Conservation (phyloP, 2,888 invertebrate genomes). For the Deroplatys truncata region DNA sequence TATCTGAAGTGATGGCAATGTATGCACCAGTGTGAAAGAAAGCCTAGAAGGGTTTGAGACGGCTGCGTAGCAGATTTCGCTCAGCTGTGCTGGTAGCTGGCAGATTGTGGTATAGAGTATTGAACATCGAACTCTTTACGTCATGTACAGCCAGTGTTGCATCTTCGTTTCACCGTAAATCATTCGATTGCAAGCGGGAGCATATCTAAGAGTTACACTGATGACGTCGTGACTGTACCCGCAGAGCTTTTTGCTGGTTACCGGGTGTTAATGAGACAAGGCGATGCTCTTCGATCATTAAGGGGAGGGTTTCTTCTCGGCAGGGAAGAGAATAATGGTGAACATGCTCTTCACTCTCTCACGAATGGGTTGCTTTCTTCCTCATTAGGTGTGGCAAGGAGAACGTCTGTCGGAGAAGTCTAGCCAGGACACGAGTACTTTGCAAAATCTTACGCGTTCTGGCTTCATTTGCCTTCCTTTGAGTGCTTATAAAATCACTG, state of each 20-base stretch:
- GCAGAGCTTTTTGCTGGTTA: not conserved
- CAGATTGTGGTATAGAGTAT: too few species aligned
- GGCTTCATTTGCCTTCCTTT: not conserved
- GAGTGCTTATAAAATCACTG: too few species aligned
- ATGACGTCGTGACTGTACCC: not conserved
- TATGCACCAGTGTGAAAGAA: too few species aligned
- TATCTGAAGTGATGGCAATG: too few species aligned
- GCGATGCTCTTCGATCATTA: not conserved
- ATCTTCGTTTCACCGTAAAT: too few species aligned
- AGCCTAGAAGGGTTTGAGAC: too few species aligned
- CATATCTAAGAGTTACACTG: not conserved
- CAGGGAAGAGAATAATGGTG: not conserved
- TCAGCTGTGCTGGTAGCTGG: too few species aligned
- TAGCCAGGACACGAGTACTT: not conserved
- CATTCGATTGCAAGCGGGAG: too few species aligned
- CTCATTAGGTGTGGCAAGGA: not conserved
- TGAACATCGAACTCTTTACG: too few species aligned
- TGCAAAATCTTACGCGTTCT: not conserved
- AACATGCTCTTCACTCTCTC: not conserved
- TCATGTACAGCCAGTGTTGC: too few species aligned
- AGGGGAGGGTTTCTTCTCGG: not conserved
- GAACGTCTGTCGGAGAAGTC: too few species aligned
- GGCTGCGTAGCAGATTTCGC: too few species aligned
- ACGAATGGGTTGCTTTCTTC: not conserved
- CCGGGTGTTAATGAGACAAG: conserved; percentile 5